These are phyloP conservation scores for Euleptes europaea DNA, from an alignment of 2,113 vertebrate species.

Conservation along the genomic window DNA sequence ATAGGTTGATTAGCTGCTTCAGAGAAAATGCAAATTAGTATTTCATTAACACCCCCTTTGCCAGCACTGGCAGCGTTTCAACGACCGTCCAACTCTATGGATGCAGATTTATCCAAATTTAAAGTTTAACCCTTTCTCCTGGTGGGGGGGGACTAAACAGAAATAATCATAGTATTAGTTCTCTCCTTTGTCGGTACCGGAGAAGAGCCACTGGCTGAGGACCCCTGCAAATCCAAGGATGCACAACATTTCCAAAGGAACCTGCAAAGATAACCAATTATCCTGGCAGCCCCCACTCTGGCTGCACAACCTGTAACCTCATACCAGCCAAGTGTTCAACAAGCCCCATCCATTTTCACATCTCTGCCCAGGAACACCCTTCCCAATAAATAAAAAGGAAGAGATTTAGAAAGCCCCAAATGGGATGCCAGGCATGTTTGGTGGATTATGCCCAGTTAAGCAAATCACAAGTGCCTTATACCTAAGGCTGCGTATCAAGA, in stretches of 20 bases:
- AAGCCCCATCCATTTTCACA: no score
- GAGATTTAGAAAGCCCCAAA: neutral
- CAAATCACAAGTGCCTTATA: neutral
- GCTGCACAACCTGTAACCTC: neutral
- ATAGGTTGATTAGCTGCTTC: neutral
- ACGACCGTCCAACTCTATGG: neutral
- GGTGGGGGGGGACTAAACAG: no score
- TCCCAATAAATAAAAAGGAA: neutral
- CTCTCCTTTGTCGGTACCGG: no score
- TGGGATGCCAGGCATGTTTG: neutral
- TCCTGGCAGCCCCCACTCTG: neutral
- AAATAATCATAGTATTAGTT: neutral
- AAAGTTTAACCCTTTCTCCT: neutral
- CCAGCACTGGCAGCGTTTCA: neutral
- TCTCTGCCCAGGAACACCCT: no score
- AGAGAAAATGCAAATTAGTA: neutral
- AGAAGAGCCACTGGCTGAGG: neutral
- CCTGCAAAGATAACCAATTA: neutral
- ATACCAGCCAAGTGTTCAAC: neutral
- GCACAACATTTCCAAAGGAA: neutral
- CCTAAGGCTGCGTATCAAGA: neutral
- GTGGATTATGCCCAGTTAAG: neutral
- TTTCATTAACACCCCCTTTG: neutral
- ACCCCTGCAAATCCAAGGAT: neutral
- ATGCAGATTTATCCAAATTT: neutral